These are phyloP conservation scores for Athalia cordata DNA, from an alignment of 2,888 invertebrate species.

Conservation along the genomic window DNA sequence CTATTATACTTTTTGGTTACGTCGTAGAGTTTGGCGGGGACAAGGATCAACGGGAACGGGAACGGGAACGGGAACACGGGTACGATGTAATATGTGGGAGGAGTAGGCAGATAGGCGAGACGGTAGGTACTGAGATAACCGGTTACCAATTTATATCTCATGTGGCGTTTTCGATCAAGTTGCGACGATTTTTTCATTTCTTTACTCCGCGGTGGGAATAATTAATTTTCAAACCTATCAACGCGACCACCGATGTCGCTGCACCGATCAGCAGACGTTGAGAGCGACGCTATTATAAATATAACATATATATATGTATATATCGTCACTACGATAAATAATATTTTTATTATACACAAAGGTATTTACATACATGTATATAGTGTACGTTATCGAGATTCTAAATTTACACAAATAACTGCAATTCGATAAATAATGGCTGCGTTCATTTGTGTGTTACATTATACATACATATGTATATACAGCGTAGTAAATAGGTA, in stretches of 20 bases:
- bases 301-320: too few species aligned
- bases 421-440: too few species aligned
- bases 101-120: conserved; percentile 38
- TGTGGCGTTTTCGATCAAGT: neutral
- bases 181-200: conserved; percentile 32
- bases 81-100: neutral
- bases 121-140: conserved; percentile 24
- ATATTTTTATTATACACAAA: neutral
- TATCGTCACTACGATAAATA: too few species aligned
- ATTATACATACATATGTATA: too few species aligned
- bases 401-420: too few species aligned
- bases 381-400: neutral
- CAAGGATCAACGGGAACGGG: neutral
- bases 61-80: conserved; percentile 8
- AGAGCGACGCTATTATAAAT: too few species aligned
- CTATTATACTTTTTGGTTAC: too few species aligned
- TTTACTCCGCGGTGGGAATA: conserved; percentile 24
- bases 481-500: too few species aligned
- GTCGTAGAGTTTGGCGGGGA: too few species aligned
- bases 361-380: neutral
- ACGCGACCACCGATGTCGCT: neutral
- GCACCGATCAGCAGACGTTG: too few species aligned
- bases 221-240: conserved; percentile 37
- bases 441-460: too few species aligned
- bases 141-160: neutral